These are phyloP conservation scores for Argyresthia goedartella DNA, from an alignment of 2,888 invertebrate genomes.

Conservation along the genomic window DNA sequence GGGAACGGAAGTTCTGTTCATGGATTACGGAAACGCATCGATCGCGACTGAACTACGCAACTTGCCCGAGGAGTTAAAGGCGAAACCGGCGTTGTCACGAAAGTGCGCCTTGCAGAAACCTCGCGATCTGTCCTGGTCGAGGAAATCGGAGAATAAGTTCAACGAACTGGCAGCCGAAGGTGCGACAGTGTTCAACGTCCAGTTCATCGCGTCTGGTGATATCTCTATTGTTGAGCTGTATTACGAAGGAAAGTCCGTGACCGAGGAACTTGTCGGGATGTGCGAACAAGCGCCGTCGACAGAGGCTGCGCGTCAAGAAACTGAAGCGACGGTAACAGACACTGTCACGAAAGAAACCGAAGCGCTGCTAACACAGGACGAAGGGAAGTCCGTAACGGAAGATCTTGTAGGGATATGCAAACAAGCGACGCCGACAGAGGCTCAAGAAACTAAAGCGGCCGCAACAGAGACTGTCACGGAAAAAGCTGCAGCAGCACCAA, in stretches of 20 bases:
- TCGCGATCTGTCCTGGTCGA: slow-evolving; percentile 73
- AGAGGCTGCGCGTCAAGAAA: slow-evolving; percentile 38
- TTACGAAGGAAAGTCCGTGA: slow-evolving; percentile 73
- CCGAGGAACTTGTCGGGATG: slow-evolving; percentile 68
- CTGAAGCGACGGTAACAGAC: too few relatives aligned
- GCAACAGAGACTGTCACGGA: slow-evolving; percentile 31
- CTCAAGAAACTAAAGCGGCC: too few relatives aligned
- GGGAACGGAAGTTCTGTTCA: slow-evolving; percentile 73
- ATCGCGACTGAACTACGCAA: slow-evolving; percentile 68
- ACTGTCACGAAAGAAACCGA: too few relatives aligned
- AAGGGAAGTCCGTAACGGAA: not conserved
- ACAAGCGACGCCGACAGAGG: not conserved
- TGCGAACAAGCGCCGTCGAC: slow-evolving; percentile 49
- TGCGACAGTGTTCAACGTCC: slow-evolving; percentile 76
- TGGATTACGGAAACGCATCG: slow-evolving; percentile 78
- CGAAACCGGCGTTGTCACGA: slow-evolving; percentile 71
- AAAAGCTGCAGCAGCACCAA: slow-evolving; percentile 20
- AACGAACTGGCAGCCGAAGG: slow-evolving; percentile 77
- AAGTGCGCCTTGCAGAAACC: slow-evolving; percentile 74
- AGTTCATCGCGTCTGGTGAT: slow-evolving; percentile 76
- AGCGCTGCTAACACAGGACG: not conserved
- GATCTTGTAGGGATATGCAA: slow-evolving; percentile 69
- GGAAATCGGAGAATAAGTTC: slow-evolving; percentile 75
- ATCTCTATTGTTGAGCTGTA: slow-evolving; percentile 75
- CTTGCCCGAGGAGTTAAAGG: slow-evolving; percentile 72